Base-by-base conservation (phyloP, 2,888 invertebrate genomes). In the Epistrophella euchroma region DNA sequence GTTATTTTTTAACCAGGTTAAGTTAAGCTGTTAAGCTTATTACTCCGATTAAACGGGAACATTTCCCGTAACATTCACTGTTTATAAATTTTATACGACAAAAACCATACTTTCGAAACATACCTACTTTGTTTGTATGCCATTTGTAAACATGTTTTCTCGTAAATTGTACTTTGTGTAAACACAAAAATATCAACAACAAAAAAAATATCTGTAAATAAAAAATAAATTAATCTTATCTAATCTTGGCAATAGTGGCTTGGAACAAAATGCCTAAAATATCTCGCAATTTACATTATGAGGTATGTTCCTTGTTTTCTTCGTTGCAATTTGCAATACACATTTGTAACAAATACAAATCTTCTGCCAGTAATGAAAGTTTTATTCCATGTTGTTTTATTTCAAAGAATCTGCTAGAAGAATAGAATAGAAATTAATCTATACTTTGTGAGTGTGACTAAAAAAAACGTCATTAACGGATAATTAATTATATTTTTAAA, bases 401-500 rank as follows among this genome's bases (percentile, higher is more conserved):
- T 55, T n/a, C 15, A 10, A 47, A 47, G 66, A 76, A 58, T 7
- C 25, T 32, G 17, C 47, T 52, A 43, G 17, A 78, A 45, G 13
- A 40, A 55, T n/a, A 58, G 50, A 70, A 68, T 28, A 37, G n/a
- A n/a, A n/a, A n/a, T n/a, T n/a, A 19, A 43, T 22, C 40, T 35
- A 56, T 58, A 45, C 64, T 2, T 17, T 50, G 73, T 35, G 25
- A 37, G 15, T 45, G 22, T 13, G 22, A 35, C 52, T 15, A 15
- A 62, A 37, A 47, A 25, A 52, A 11, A 37, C 81, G 58, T 72
- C 77, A 78, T n/a, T 37, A 19, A 25, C 52, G 60, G 25, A 15
- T 45, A 55, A 50, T 47, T 56, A 10, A 19, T 15, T 47, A 11
- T 77, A 83, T 74, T 78, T 83, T 58, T 78, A 78, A 70, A 78